These are phyloP conservation scores for Ips nitidus DNA, from an alignment of 1,140 invertebrate genomes.

Conservation along the genomic window DNA sequence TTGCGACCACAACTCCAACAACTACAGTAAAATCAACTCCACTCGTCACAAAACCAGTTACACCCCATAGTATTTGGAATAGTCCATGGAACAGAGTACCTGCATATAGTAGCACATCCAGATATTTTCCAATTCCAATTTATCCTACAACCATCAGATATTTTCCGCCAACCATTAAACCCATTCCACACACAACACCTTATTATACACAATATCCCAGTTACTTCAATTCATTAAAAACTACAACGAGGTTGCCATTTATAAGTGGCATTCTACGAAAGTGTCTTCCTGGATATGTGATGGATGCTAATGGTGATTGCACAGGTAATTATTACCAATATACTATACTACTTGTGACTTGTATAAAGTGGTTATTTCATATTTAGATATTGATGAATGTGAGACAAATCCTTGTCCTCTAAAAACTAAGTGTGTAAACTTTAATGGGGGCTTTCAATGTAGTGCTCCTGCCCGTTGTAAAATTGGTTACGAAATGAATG, in stretches of 20 bases:
- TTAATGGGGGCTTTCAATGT: constrained; percentile 61
- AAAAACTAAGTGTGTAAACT: constrained; percentile 59
- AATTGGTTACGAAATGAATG: constrained; percentile 53
- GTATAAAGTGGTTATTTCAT: background rate
- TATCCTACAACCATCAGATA: no score
- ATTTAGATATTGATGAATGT: constrained; percentile 56
- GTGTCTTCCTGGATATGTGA: constrained; percentile 59
- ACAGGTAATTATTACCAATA: constrained; percentile 51
- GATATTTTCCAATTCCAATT: no score
- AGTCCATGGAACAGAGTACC: constrained; percentile 12
- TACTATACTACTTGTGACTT: background rate
- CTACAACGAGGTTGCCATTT: constrained; percentile 28
- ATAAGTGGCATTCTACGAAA: constrained; percentile 45
- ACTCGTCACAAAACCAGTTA: constrained; percentile 16
- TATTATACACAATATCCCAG: no score
- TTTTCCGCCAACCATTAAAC: no score
- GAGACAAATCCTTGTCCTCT: constrained; percentile 50
- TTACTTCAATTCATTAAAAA: background rate
- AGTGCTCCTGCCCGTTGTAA: constrained; percentile 54
- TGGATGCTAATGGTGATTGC: constrained; percentile 54
- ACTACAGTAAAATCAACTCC: constrained; percentile 9
- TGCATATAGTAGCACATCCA: background rate
- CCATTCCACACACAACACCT: no score
- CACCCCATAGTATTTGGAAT: constrained; percentile 17
- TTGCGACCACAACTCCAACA: constrained; percentile 2